Conservation (phyloP, 30 jellyfish, hydroid and myxozoan species). For the Chrysaora quinquecirrha region DNA sequence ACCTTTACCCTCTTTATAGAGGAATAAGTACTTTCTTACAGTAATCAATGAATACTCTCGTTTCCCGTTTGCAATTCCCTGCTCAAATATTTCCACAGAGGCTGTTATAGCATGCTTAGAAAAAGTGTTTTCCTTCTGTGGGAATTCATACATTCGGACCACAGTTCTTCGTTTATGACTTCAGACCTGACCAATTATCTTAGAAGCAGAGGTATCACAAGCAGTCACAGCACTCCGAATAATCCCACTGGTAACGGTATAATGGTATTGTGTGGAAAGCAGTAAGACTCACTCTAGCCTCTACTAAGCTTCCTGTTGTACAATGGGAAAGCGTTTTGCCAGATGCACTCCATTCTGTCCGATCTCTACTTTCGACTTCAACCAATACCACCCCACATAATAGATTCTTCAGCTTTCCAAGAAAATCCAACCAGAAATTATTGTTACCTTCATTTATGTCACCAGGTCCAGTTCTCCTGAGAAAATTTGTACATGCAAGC, state of each 20-base stretch:
- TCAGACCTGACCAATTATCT: conserved; percentile 33
- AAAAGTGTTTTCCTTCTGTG: conserved; percentile 26
- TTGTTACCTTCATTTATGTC: conserved; percentile 70
- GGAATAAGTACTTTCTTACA: conserved; percentile 60
- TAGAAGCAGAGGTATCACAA: conserved; percentile 37
- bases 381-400: conserved; percentile 85
- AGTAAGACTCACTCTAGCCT: conserved; percentile 39
- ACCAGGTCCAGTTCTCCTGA: conserved; percentile 67
- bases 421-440: conserved; percentile 53
- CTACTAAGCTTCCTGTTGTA: conserved; percentile 44
- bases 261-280: conserved; percentile 68
- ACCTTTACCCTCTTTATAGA: conserved; percentile 44
- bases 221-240: conserved; percentile 55
- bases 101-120: conserved; percentile 56
- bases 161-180: conserved; percentile 63
- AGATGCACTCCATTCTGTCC: conserved; percentile 75
- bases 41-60: conserved; percentile 76
- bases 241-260: conserved; percentile 67
- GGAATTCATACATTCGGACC: conserved; percentile 70
- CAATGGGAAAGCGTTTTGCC: conserved; percentile 79
- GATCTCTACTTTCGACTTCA: conserved; percentile 77
- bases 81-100: conserved; percentile 29
- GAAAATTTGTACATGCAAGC: conserved; percentile 32
- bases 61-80: conserved; percentile 64
- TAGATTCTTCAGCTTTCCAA: conserved; percentile 57